A percentile compares a stretch with the other conserved stretches of the same genome.
Evolutionary conservation across 2,113 vertebrate species (phyloP).

Genomic region (Eonycteris spelaea): DNA sequence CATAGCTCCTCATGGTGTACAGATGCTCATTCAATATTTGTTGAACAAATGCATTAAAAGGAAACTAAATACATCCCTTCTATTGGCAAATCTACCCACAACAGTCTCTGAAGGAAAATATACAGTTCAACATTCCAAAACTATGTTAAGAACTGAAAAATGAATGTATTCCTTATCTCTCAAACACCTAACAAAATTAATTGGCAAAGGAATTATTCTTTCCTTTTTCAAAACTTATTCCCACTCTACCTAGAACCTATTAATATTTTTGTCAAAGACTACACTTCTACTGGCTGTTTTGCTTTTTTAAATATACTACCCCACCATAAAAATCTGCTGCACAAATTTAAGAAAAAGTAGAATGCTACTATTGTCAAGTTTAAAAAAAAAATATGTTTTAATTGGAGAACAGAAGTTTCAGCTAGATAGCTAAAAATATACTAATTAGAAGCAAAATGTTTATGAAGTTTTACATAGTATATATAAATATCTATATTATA

Average conservation of each 20-base stretch:
- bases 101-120: neutral
- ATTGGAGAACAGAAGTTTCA: neutral
- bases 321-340: neutral
- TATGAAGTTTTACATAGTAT: neutral
- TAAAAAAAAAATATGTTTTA: neutral
- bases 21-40: neutral
- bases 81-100: neutral
- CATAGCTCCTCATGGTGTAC: neutral
- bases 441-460: neutral
- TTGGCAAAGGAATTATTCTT: neutral
- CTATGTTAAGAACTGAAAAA: neutral
- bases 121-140: neutral
- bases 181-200: neutral
- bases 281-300: neutral
- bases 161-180: neutral
- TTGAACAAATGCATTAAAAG: neutral
- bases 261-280: neutral
- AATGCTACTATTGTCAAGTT: neutral
- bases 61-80: neutral
- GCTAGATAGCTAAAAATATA: neutral
- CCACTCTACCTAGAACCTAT: neutral
- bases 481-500: neutral
- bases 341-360: neutral
- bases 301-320: neutral
- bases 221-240: neutral